Base-by-base conservation (phyloP, 2,113 vertebrate species). In the Drymodes brunneopygia region DNA sequence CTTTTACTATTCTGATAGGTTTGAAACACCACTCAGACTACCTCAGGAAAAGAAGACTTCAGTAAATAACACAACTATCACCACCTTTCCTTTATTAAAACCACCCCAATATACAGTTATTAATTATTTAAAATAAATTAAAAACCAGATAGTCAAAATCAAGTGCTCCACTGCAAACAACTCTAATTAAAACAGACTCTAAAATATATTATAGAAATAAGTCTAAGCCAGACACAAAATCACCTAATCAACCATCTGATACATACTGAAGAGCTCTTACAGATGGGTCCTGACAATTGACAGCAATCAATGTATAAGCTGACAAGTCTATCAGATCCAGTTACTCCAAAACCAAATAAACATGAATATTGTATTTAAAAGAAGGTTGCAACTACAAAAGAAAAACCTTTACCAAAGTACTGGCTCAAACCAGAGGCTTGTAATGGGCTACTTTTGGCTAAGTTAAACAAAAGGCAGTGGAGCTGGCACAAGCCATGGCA, bases 401-500 rank as follows among this genome's bases (percentile, higher is more conserved):
- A 29, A 80, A 62, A 66, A 4, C 28, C 29, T 56, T 78, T 81
- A 15, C 31, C 53, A 3, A 86, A 69, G 57, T 3, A 16, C 21
- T 17, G 31, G 51, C 64, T 91, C 21, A 44, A 33, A 53, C 0
- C 10, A 6, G 45, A 75, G 71, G 53, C 80, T 71, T 0, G 0
- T 9, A 60, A 28, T 15, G 60, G 53, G 79, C 2, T 36, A 9
- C 61, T 70, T 50, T 9, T 29, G 71, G 79, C 75, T 31, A 66
- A 88, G 75, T 62, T 11, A n/a, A 70, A 85, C 78, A 88, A 66
- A 93, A 73, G 85, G 92, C 82, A 81, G 56, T 1, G 27, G 72
- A 53, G 90, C 85, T 90, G 92, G 95, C 92, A 86, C 61, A 53
- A 50, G 7, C 70, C 28, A 57, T 2, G 18, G 47, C 89, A 91